Conservation (phyloP, 2,888 invertebrate genomes). For the Plutella xylostella region DNA sequence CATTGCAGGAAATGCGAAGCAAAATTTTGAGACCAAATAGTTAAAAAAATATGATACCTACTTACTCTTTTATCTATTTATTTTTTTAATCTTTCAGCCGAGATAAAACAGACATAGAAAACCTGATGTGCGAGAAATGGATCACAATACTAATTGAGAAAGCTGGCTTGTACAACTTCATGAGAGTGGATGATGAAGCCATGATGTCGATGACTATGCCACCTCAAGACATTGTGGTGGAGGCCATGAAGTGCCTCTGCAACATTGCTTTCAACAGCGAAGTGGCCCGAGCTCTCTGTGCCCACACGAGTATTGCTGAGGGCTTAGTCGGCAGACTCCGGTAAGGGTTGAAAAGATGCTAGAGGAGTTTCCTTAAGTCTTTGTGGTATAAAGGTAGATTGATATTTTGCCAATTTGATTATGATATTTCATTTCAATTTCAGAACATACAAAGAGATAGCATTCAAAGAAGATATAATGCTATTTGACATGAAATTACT, state of each 20-base stretch:
- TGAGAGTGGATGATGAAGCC: conserved; percentile 38
- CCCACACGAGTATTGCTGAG: conserved; percentile 73
- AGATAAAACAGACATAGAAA: conserved; percentile 79
- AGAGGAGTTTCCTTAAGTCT: too few relatives aligned
- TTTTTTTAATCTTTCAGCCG: conserved; percentile 67
- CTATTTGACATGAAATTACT: conserved; percentile 89
- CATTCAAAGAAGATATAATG: conserved; percentile 78
- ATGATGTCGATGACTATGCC: conserved; percentile 41
- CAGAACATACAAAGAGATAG: conserved; percentile 73
- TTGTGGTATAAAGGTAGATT: too few relatives aligned
- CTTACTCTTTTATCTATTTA: not conserved
- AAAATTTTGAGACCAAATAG: too few relatives aligned
- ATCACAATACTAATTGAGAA: conserved; percentile 75
- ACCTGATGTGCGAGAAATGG: conserved; percentile 75
- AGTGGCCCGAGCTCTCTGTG: conserved; percentile 49
- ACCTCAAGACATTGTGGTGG: conserved; percentile 72
- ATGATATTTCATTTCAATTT: too few relatives aligned
- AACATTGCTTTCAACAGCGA: conserved; percentile 85
- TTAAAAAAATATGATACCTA: not conserved
- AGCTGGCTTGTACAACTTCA: conserved; percentile 70
- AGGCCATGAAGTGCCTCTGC: conserved; percentile 89
- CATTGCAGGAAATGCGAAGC: too few relatives aligned
- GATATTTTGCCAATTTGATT: too few relatives aligned
- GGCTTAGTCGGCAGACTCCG: conserved; percentile 79
- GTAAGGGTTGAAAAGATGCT: too few relatives aligned